phyloP scores from a whole-genome alignment of 2,797 vertebrate genomes.

The Sebastes oblongus region DNA sequence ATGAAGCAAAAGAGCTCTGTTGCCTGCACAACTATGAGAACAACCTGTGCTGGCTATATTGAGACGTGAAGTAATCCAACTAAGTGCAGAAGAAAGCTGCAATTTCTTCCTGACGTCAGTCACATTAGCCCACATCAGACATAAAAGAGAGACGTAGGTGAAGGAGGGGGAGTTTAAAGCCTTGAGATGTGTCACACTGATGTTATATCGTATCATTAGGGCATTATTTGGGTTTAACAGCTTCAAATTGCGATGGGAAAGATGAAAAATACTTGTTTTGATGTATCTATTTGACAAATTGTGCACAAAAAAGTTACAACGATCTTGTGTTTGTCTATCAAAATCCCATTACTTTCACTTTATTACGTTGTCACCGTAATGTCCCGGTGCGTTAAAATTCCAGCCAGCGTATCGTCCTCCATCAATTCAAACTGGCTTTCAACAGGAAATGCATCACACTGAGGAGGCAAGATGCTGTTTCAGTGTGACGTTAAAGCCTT shows the following conservation, averaged over 20 bases:
- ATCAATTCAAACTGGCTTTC: background rate
- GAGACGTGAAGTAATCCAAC: slow-evolving; percentile 7
- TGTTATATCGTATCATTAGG: background rate
- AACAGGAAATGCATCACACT: background rate
- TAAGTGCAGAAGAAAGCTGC: slow-evolving; percentile 39
- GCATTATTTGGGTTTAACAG: background rate
- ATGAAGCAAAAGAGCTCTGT: slow-evolving; percentile 15
- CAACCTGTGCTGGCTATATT: background rate
- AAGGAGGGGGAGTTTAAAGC: background rate
- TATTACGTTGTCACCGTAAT: background rate
- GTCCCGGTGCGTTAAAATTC: background rate
- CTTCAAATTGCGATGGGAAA: background rate
- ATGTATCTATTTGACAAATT: background rate
- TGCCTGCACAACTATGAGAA: slow-evolving; percentile 12
- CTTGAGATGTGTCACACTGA: background rate
- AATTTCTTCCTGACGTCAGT: slow-evolving; percentile 15
- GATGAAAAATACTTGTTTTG: slow-evolving; percentile 7
- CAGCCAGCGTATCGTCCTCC: background rate
- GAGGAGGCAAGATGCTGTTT: background rate
- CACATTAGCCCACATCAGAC: slow-evolving; percentile 1
- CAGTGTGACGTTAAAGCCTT: background rate
- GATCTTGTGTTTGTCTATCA: background rate
- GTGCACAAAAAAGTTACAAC: background rate
- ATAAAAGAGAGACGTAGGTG: slow-evolving; percentile 2
- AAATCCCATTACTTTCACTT: slow-evolving; percentile 11